These are phyloP conservation scores for Solenopsis invicta DNA, from an alignment of 1,140 invertebrate genomes.

Conservation along the genomic window DNA sequence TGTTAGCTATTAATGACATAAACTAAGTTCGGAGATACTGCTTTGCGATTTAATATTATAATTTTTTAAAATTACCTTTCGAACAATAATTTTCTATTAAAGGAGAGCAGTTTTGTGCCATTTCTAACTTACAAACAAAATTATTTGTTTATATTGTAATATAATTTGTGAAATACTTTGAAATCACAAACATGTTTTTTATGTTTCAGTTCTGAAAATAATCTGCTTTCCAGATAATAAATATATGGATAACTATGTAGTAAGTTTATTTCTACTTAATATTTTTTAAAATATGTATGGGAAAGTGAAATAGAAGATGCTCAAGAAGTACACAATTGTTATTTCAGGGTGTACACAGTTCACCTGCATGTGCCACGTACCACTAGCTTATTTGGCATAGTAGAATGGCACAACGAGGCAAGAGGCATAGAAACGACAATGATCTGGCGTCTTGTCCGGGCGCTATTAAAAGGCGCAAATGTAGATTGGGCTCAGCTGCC, in stretches of 20 bases:
- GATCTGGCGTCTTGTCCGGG: conserved; percentile 88
- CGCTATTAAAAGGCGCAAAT: conserved; percentile 90
- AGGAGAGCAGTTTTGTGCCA: not conserved
- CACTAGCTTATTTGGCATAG: conserved; percentile 85
- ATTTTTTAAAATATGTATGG: conserved; percentile 16
- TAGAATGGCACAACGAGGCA: conserved; percentile 91
- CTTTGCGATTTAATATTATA: not conserved
- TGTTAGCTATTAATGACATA: not conserved
- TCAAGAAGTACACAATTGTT: conserved; percentile 2
- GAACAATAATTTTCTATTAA: not conserved
- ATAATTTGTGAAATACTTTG: not conserved
- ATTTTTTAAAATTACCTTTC: not conserved
- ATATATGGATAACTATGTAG: conserved; percentile 87
- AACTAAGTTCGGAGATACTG: not conserved
- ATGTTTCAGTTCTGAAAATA: conserved; percentile 82
- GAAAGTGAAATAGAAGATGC: too few species aligned
- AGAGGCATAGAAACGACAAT: conserved; percentile 90
- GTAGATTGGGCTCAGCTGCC: conserved; percentile 88
- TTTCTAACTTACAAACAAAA: not conserved
- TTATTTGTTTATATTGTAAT: not conserved
- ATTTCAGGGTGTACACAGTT: conserved; percentile 83
- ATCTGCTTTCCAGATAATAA: conserved; percentile 83
- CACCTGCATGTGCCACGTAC: conserved; percentile 85
- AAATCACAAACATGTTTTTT: conserved; percentile 56
- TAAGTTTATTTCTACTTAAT: conserved; percentile 77